Evolutionary conservation across 2,888 invertebrate species (phyloP).

Genomic region (Xestoiulus laeticollis): DNA sequence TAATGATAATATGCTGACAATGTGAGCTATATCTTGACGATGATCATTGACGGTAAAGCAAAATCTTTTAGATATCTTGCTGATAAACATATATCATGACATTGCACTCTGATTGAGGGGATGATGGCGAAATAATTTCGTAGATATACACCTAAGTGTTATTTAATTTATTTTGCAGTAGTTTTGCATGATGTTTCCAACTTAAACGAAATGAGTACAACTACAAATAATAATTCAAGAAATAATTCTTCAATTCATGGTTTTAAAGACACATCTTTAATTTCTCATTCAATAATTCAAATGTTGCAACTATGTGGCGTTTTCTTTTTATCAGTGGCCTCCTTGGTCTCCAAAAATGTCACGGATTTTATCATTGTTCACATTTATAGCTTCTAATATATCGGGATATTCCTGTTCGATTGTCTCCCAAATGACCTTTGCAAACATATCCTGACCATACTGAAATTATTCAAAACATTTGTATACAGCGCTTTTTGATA

Average conservation of each 20-base stretch:
- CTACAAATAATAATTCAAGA: too few species aligned
- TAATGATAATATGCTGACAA: too few species aligned
- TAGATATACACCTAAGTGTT: too few species aligned
- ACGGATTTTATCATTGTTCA: constrained; percentile 45
- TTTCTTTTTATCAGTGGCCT: neutral
- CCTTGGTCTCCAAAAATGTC: constrained; percentile 50
- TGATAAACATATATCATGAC: too few species aligned
- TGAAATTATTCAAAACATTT: neutral
- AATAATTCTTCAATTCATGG: neutral
- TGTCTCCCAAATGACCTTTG: constrained; percentile 42
- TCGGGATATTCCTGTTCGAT: constrained; percentile 48
- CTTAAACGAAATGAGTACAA: too few species aligned
- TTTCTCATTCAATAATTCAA: neutral
- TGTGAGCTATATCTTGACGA: neutral
- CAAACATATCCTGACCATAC: constrained; percentile 52
- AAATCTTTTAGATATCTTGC: neutral
- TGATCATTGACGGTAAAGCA: neutral
- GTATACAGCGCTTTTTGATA: too few species aligned
- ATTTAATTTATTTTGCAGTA: too few species aligned
- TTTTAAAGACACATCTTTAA: too few species aligned
- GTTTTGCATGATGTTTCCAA: too few species aligned
- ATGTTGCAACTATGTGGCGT: neutral
- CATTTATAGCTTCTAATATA: constrained; percentile 48
- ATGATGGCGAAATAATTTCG: too few species aligned
- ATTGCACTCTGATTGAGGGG: too few species aligned